phyloP scores from a whole-genome alignment of 1,140 invertebrate species.

The Mercenaria mercenaria region DNA sequence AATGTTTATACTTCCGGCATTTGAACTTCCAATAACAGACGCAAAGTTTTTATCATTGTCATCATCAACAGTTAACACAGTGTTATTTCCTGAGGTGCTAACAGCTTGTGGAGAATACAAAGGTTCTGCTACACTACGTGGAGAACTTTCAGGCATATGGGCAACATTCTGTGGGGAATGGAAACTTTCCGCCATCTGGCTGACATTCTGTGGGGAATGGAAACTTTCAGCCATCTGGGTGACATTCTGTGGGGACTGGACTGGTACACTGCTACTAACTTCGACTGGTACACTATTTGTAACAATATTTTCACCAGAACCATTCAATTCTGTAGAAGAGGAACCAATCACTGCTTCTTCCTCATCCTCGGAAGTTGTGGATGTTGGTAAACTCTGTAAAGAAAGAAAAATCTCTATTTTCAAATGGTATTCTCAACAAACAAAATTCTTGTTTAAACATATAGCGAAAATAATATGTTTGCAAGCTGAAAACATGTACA shows the following conservation, averaged over 20 bases:
- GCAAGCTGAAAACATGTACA: too few species aligned
- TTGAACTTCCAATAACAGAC: not conserved
- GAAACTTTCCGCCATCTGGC: too few species aligned
- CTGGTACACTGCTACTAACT: not conserved
- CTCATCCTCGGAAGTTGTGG: conserved; percentile 76
- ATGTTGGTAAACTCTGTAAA: conserved; percentile 64
- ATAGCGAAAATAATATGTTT: too few species aligned
- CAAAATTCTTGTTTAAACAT: too few species aligned
- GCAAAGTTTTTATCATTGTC: not conserved
- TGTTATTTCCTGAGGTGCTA: not conserved
- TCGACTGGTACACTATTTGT: not conserved
- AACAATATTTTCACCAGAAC: conserved; percentile 13
- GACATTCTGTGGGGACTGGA: not conserved
- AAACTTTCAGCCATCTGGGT: not conserved
- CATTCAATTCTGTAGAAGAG: conserved; percentile 31
- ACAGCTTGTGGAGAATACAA: not conserved
- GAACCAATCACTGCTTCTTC: conserved; percentile 64
- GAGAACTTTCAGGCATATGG: too few species aligned
- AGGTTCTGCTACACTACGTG: not conserved
- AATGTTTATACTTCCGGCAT: not conserved
- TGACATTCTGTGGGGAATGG: too few species aligned
- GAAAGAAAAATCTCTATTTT: too few species aligned
- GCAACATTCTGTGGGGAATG: too few species aligned
- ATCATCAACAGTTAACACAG: not conserved
- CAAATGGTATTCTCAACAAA: too few species aligned